These are phyloP conservation scores for Listrodromus nycthemerus DNA, from an alignment of 2,888 invertebrate genomes.

Conservation along the genomic window DNA sequence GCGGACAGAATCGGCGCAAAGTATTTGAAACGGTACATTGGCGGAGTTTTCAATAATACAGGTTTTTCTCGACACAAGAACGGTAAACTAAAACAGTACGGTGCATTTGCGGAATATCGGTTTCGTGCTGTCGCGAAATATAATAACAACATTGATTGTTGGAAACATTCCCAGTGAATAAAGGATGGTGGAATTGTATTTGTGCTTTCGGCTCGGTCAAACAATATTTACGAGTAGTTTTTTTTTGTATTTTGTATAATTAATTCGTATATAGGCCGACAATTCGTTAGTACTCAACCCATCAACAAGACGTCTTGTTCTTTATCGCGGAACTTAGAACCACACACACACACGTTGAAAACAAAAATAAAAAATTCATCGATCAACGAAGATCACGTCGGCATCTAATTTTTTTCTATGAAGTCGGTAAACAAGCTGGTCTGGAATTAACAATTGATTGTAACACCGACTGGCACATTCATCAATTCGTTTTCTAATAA, in stretches of 20 bases:
- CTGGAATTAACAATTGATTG: constrained; percentile 38
- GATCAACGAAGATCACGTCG: not conserved
- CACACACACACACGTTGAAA: not conserved
- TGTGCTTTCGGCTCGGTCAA: constrained; percentile 34
- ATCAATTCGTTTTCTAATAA: constrained; percentile 8
- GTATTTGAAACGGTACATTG: constrained; percentile 15
- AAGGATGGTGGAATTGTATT: constrained; percentile 41
- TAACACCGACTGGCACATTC: constrained; percentile 21
- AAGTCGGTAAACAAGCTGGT: constrained; percentile 18
- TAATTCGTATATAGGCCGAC: constrained; percentile 55
- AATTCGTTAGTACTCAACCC: constrained; percentile 59
- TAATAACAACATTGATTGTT: not conserved
- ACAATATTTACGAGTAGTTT: constrained; percentile 27
- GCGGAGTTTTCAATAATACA: constrained; percentile 4
- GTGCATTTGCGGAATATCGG: constrained; percentile 48
- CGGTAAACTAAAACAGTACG: constrained; percentile 50
- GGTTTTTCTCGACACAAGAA: constrained; percentile 17
- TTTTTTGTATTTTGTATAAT: not conserved
- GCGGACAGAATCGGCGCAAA: constrained; percentile 54
- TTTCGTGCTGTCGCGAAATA: constrained; percentile 42
- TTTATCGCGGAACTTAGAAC: constrained; percentile 14
- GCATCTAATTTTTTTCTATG: not conserved
- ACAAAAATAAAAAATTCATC: not conserved
- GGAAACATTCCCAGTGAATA: constrained; percentile 27
- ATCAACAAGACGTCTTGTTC: constrained; percentile 25